phyloP scores from a whole-genome alignment of 2,113 vertebrate species.

The Thomomys bottae region DNA sequence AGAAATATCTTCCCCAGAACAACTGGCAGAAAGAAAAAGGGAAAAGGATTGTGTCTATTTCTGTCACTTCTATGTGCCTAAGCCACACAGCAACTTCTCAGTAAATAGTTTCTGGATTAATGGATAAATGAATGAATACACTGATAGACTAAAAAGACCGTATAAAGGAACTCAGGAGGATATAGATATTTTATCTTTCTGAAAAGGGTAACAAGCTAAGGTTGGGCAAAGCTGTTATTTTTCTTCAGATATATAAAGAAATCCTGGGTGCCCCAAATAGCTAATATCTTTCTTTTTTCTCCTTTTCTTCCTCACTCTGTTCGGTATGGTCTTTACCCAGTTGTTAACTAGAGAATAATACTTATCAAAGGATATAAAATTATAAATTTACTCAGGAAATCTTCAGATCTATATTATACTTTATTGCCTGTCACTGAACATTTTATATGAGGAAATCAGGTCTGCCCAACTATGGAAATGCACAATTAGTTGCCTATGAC shows the following conservation, averaged over 20 bases:
- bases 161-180: background rate
- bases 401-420: background rate
- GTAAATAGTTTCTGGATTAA: background rate
- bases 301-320: background rate
- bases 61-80: background rate
- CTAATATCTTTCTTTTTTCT: background rate
- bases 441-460: conserved; percentile 2
- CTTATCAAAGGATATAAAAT: background rate
- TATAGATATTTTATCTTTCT: background rate
- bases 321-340: background rate
- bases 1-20: background rate
- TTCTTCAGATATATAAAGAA: background rate
- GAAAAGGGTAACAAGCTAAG: background rate
- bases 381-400: background rate
- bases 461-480: conserved; percentile 33
- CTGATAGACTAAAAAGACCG: background rate
- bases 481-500: background rate
- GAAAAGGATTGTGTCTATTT: conserved; percentile 3
- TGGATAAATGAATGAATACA: background rate
- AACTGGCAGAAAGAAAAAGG: background rate
- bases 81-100: background rate
- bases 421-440: conserved; percentile 38
- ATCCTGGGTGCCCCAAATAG: too few relatives aligned
- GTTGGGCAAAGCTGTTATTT: background rate
- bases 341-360: background rate